Evolutionary conservation across 2,888 invertebrate genomes (phyloP).

Genomic region (Saturnia pavonia): DNA sequence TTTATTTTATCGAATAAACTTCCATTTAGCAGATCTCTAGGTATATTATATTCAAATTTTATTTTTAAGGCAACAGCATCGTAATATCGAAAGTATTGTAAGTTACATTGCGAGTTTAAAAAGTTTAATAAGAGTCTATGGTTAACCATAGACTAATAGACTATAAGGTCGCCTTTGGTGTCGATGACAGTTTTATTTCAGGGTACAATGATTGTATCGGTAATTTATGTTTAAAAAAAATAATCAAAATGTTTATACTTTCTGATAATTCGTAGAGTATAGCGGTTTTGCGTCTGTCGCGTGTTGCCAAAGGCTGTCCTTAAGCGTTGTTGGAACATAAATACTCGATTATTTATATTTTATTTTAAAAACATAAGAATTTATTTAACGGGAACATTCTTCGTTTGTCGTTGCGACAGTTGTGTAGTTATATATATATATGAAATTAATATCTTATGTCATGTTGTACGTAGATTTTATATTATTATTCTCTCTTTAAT

Average conservation of each 20-base stretch:
- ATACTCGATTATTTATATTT: conserved; percentile 81
- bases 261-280: neutral
- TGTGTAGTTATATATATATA: conserved; percentile 49
- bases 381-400: conserved; percentile 54
- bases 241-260: neutral
- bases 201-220: neutral
- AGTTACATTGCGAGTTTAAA: conserved; percentile 38
- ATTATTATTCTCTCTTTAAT: conserved; percentile 67
- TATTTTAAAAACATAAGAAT: conserved; percentile 72
- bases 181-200: conserved; percentile 11
- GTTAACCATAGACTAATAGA: conserved; percentile 71
- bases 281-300: conserved; percentile 14
- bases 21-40: conserved; percentile 69
- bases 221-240: neutral
- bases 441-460: conserved; percentile 61
- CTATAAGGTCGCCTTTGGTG: conserved; percentile 27
- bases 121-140: conserved; percentile 69
- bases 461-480: conserved; percentile 73
- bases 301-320: conserved; percentile 23
- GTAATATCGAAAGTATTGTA: conserved; percentile 29
- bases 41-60: conserved; percentile 53
- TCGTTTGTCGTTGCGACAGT: conserved; percentile 71
- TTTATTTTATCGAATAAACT: conserved; percentile 47
- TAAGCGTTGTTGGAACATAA: conserved; percentile 34
- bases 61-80: conserved; percentile 43